phyloP scores from a whole-genome alignment of 2,888 invertebrate genomes.

The Ctenicera cuprea region DNA sequence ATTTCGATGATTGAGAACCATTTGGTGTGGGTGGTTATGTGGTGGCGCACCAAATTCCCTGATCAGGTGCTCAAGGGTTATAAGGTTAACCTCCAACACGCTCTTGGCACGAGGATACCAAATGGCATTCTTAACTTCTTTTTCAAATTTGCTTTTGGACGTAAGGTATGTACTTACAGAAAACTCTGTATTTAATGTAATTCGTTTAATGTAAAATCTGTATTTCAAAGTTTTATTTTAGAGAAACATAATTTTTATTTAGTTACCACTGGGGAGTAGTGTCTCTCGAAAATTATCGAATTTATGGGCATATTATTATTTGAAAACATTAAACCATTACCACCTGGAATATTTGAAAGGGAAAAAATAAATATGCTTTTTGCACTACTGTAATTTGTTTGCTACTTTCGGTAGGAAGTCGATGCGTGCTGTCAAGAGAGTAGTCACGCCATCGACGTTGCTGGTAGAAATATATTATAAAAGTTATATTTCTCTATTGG shows the following conservation, averaged over 20 bases:
- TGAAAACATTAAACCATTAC: too few species aligned
- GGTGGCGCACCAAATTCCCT: conserved; percentile 96
- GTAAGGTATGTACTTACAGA: conserved; percentile 82
- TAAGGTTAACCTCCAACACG: conserved; percentile 93
- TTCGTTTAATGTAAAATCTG: background rate
- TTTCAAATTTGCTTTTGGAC: conserved; percentile 90
- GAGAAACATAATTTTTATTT: too few species aligned
- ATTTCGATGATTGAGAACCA: conserved; percentile 97
- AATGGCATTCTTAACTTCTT: conserved; percentile 91
- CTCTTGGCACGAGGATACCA: conserved; percentile 90
- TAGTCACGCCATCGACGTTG: too few species aligned
- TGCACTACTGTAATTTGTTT: too few species aligned
- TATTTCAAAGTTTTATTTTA: too few species aligned
- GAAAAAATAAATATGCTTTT: too few species aligned
- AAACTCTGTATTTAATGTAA: background rate
- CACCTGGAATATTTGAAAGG: background rate
- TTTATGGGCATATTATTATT: too few species aligned
- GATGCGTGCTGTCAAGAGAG: too few species aligned
- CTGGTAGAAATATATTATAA: too few species aligned
- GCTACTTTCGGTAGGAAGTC: too few species aligned
- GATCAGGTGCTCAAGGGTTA: conserved; percentile 89
- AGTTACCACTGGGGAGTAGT: conserved; percentile 7
- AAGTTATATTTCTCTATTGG: too few species aligned
- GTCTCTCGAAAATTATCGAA: background rate
- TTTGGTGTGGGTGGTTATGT: conserved; percentile 91